Evolutionary conservation across 2,113 vertebrate species (phyloP), one percentile per base, ranked within the genome.

Genomic region (Bubo bubo): DNA sequence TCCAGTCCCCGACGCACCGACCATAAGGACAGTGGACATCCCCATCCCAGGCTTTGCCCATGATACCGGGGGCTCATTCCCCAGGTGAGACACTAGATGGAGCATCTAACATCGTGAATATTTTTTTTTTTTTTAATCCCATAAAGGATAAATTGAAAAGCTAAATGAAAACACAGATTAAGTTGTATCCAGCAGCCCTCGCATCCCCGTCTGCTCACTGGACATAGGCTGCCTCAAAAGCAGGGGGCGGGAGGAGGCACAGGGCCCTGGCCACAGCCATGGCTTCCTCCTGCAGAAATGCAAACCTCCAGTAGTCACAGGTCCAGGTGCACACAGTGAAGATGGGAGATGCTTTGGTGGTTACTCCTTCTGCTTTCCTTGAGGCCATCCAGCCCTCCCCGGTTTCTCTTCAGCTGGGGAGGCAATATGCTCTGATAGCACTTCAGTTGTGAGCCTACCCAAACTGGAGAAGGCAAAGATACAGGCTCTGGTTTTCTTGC

Each of bases 41-140:
- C 17, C 17, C 8, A 3, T 6, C 32, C 9, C 37, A 55, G 62
- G 20, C 59, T 21, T 23, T 3, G 6, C 50, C 35, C 0, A 14
- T 22, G 60, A 30, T 88, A 34, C 8, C 5, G 37, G 21, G 60
- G 76, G 30, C 80, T 87, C 32, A 24, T 92, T 97, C 58, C 88
- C 32, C 67, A 93, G 80, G 80, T 89, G 88, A 95, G 89, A 87
- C 97, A 95, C 96, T 97, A 97, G 95, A 95, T 96, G 96, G 95
- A 97, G 97, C 77, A 93, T 95, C 63, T 92, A 20, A 91, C 96
- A 87, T 43, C 84, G 0, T 0, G 0, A 87, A 90, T 53, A 49
- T n/a, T 56, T 14, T 7, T 43, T 41, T 43, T 41, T 52, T 30
- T 30, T 10, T 39, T n/a, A 81, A 88, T 86, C 32, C 56, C 32